phyloP scores from a whole-genome alignment of 2,797 vertebrate genomes.

The Phrynocephalus guinanensis region DNA sequence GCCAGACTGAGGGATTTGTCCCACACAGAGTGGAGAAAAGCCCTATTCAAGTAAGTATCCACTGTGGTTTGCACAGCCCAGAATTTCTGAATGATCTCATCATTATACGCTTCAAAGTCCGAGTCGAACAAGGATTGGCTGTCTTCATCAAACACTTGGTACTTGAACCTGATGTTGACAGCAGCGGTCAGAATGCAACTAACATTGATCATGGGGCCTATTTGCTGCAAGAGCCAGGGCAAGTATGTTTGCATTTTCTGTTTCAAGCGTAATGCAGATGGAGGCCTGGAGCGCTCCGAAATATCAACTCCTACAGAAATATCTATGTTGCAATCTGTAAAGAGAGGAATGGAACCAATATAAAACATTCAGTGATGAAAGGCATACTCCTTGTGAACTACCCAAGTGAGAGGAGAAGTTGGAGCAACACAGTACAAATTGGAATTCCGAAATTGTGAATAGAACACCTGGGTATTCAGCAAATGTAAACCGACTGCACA shows the following conservation, averaged over 20 bases:
- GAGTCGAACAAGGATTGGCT: slow-evolving; percentile 76
- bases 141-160: slow-evolving; percentile 69
- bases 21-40: slow-evolving; percentile 79
- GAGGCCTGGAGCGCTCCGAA: slow-evolving; percentile 60
- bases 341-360: slow-evolving; percentile 45
- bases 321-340: slow-evolving; percentile 82
- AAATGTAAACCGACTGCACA: background rate
- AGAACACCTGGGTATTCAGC: background rate
- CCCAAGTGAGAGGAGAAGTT: background rate
- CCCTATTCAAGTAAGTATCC: slow-evolving; percentile 77
- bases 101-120: slow-evolving; percentile 78
- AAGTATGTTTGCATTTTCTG: slow-evolving; percentile 77
- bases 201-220: slow-evolving; percentile 75
- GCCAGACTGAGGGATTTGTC: slow-evolving; percentile 74
- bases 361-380: background rate
- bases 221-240: slow-evolving; percentile 75
- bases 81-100: slow-evolving; percentile 78
- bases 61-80: slow-evolving; percentile 64
- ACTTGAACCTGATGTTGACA: slow-evolving; percentile 72
- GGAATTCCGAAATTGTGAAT: slow-evolving; percentile 24
- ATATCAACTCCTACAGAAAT: slow-evolving; percentile 87
- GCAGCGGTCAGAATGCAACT: slow-evolving; percentile 74
- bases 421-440: background rate
- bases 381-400: background rate
- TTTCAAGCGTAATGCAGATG: slow-evolving; percentile 71